phyloP scores from a whole-genome alignment of 2,797 vertebrate species.

The Xiphophorus birchmanni region DNA sequence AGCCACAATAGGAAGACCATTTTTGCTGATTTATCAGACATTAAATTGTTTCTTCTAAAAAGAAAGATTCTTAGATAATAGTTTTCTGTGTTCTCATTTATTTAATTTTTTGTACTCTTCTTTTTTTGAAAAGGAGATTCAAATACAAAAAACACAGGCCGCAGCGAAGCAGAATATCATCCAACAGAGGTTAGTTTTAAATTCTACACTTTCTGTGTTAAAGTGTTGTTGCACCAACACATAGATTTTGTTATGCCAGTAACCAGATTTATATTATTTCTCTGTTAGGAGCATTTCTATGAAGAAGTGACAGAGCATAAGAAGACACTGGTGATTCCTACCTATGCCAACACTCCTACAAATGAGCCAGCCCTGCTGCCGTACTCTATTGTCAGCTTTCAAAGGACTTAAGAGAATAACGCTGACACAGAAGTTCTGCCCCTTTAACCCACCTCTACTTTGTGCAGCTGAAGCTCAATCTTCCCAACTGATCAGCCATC shows the following conservation, averaged over 20 bases:
- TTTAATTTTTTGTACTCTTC: background rate
- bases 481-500: background rate
- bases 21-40: background rate
- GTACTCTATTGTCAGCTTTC: constrained; percentile 14
- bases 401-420: background rate
- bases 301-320: constrained; percentile 33
- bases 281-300: constrained; percentile 27
- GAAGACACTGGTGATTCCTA: background rate
- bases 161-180: background rate
- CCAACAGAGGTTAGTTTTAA: constrained; percentile 32
- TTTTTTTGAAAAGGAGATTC: constrained; percentile 6
- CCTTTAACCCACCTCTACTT: background rate
- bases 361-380: background rate
- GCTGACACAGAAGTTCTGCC: background rate
- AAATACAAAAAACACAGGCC: background rate
- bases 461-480: accelerated
- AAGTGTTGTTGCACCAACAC: background rate
- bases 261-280: background rate
- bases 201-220: background rate
- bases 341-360: constrained; percentile 16
- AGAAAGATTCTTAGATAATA: background rate
- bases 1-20: background rate
- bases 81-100: background rate
- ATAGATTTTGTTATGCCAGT: background rate
- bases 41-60: no score